phyloP scores from a whole-genome alignment of 2,797 vertebrate species.

The Hippocampus kuda region DNA sequence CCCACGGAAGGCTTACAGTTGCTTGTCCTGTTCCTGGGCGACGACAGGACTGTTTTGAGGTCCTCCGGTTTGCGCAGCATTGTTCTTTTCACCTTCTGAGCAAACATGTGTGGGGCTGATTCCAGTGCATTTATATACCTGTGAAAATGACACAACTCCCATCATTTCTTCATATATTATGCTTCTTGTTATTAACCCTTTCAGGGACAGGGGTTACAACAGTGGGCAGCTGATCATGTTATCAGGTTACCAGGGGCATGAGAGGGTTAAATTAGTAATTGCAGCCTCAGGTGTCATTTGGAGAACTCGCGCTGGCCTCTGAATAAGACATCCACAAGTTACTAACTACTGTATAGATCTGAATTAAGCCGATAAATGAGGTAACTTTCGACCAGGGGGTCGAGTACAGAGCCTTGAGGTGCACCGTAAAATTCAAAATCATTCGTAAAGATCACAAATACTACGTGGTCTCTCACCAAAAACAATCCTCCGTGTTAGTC shows the following conservation, averaged over 20 bases:
- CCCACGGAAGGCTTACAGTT: conserved; percentile 54
- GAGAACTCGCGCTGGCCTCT: too few relatives aligned
- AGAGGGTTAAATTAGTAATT: too few relatives aligned
- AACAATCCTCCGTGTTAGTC: conserved; percentile 71
- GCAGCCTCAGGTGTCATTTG: too few relatives aligned
- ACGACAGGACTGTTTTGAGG: conserved; percentile 1
- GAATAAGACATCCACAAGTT: too few relatives aligned
- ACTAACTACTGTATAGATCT: too few relatives aligned
- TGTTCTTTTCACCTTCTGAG: conserved; percentile 18
- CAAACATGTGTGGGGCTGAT: conserved; percentile 58
- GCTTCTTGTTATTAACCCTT: too few relatives aligned
- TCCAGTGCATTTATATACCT: conserved; percentile 91
- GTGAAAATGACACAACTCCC: conserved; percentile 3
- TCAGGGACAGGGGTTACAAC: too few relatives aligned
- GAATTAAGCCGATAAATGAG: too few relatives aligned
- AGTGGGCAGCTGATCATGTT: too few relatives aligned
- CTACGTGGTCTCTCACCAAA: conserved; percentile 69
- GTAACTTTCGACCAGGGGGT: neutral
- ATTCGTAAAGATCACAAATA: neutral
- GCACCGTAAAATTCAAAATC: neutral
- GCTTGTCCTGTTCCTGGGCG: conserved; percentile 38
- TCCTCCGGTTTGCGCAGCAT: conserved; percentile 43
- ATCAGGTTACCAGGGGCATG: too few relatives aligned
- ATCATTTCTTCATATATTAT: too few relatives aligned
- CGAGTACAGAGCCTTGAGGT: neutral